Evolutionary conservation across 2,797 vertebrate genomes (phyloP).

Genomic region (Pantherophis alleghaniensis): DNA sequence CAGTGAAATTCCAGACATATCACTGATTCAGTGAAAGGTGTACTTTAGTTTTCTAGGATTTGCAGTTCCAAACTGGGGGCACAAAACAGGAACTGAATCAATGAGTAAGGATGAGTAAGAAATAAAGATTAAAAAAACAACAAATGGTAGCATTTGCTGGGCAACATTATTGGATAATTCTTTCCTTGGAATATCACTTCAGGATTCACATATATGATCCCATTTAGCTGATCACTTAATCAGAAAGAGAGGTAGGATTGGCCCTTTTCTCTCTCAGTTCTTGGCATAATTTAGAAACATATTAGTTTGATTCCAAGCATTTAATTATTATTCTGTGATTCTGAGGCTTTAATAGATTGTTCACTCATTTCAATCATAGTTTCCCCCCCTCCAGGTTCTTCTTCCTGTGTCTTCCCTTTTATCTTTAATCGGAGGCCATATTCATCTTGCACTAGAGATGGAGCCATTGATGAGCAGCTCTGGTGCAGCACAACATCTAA

Average conservation of each 20-base stretch:
- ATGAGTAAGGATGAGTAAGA: not conserved
- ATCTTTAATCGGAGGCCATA: constrained; percentile 12
- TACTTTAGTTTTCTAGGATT: not conserved
- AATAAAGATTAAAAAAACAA: not conserved
- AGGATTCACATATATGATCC: not conserved
- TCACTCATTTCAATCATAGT: not conserved
- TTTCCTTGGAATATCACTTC: not conserved
- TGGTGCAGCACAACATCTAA: constrained; percentile 23
- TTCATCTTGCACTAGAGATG: constrained; percentile 14
- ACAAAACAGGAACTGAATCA: not conserved
- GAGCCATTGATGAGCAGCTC: constrained; percentile 1
- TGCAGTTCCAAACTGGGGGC: not conserved
- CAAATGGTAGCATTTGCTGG: not conserved
- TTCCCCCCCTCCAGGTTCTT: not conserved
- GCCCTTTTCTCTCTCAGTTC: not conserved
- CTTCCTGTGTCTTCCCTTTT: constrained; percentile 21
- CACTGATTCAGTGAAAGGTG: not conserved
- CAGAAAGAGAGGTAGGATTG: not conserved
- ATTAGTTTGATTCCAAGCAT: not conserved
- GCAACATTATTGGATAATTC: not conserved
- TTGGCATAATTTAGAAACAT: not conserved
- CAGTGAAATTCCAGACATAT: not conserved
- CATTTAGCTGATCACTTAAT: not conserved
- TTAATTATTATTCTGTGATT: not conserved
- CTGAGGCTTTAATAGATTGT: not conserved